Evolutionary conservation across 1,140 invertebrate genomes (phyloP), one percentile per base, ranked within the genome.

Genomic region (Cotesia chilonis): DNA sequence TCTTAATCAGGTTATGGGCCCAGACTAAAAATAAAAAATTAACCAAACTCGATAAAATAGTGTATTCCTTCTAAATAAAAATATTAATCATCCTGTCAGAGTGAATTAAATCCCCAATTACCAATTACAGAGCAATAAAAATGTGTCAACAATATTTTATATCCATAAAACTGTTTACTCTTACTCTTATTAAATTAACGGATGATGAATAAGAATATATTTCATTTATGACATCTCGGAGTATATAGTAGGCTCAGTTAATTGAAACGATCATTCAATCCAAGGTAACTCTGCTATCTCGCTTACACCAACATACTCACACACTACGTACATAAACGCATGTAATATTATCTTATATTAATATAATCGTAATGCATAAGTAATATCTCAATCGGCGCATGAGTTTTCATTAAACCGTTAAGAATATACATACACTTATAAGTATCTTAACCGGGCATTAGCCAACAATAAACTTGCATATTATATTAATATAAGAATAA

Each of bases 231-330:
- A 63, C 60, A 63, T 12, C 28, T 28, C 36, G 5, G 60, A 63
- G 28, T 28, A 10, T 17, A 28, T 14, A 35, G 59, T 60, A 28
- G 60, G 10, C 60, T 37, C 28, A 36, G 60, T 41, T 68, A 68
- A 68, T 68, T 68, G 67, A 68, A 63, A 38, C 57, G 38, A 70
- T 70, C 68, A 70, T 61, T 70, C 68, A 70, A 70, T 70, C 60
- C 55, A 59, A 47, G 51, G 54, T 68, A 47, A 47, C 41, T 9
- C 10, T 47, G 41, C 41, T 47, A 47, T 47, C 10, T 6, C 5
- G 5, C n/a, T 55, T 28, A 35, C 37, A 51, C 36, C 10, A 5
- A 37, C 41, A 57, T 41, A 72, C 20, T 57, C 47, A 14, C 17
- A 2, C 4, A 55, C 14, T 55, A 28, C 4, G 17, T 20, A 3